Percentiles rank a stretch among this genome's conserved stretches.
phyloP scores from a whole-genome alignment of 1,140 invertebrate species.

The Hylyphantes graminicola region DNA sequence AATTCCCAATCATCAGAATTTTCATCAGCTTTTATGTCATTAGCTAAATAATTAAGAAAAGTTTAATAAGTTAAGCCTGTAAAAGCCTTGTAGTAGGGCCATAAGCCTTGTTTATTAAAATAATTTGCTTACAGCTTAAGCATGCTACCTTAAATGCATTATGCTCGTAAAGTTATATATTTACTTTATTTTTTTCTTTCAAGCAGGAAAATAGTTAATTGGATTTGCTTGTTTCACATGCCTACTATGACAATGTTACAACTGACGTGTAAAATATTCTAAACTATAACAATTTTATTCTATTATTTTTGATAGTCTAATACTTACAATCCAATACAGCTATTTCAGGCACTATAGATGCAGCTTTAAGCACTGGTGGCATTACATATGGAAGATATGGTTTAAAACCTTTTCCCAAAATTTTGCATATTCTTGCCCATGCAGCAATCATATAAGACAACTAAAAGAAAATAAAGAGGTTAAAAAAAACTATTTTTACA shows the following conservation, averaged over 20 bases:
- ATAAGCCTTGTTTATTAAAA: not conserved
- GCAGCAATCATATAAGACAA: slow-evolving; percentile 96
- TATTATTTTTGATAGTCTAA: not conserved
- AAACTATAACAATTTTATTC: too few species aligned
- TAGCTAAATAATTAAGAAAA: slow-evolving; percentile 65
- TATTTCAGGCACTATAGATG: slow-evolving; percentile 96
- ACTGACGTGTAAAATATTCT: too few species aligned
- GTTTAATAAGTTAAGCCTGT: not conserved
- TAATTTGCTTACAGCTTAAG: not conserved
- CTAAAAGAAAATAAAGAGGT: slow-evolving; percentile 63
- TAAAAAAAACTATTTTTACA: too few species aligned
- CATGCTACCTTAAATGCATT: too few species aligned
- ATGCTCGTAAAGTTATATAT: too few species aligned
- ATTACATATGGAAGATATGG: slow-evolving; percentile 98
- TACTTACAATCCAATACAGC: slow-evolving; percentile 88
- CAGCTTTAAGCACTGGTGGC: slow-evolving; percentile 94
- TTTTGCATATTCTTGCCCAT: slow-evolving; percentile 99
- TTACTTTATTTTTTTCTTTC: too few species aligned
- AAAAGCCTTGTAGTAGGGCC: too few species aligned
- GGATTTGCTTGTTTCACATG: too few species aligned
- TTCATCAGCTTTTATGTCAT: slow-evolving; percentile 78
- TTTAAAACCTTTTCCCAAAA: slow-evolving; percentile 93
- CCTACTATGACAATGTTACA: too few species aligned
- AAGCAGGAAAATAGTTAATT: too few species aligned
- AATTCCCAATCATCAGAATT: slow-evolving; percentile 97